A percentile compares a stretch with the other conserved stretches of the same genome.
Conservation (phyloP, 2,888 invertebrate genomes). For the Ditula angustiorana region DNA sequence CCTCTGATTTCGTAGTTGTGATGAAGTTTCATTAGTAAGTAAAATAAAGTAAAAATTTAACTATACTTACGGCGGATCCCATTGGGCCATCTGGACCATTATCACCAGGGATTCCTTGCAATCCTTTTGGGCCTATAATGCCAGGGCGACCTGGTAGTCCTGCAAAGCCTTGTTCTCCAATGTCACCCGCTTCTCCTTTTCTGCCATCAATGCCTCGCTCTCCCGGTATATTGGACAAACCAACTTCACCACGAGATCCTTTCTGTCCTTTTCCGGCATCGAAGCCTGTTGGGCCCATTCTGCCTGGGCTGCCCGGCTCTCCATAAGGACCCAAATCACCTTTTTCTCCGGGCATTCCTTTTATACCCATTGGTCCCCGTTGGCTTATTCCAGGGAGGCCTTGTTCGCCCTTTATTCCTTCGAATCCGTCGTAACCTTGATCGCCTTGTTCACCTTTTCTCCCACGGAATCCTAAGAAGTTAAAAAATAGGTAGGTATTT, state of each 20-base stretch:
- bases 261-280: constrained; percentile 86
- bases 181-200: constrained; percentile 78
- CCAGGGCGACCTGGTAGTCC: constrained; percentile 85
- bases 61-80: constrained; percentile 82
- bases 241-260: constrained; percentile 80
- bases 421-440: constrained; percentile 53
- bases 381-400: constrained; percentile 71
- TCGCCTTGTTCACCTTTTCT: constrained; percentile 68
- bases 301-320: constrained; percentile 78
- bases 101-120: constrained; percentile 81
- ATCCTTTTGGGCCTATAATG: constrained; percentile 69
- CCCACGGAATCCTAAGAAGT: constrained; percentile 50
- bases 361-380: constrained; percentile 81
- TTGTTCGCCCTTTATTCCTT: constrained; percentile 67
- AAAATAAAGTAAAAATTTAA: background rate
- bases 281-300: constrained; percentile 86
- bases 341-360: constrained; percentile 88
- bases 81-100: constrained; percentile 84
- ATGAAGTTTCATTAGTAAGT: too few relatives aligned
- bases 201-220: constrained; percentile 71
- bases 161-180: constrained; percentile 85
- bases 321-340: constrained; percentile 89
- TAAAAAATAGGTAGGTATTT: background rate
- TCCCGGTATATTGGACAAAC: constrained; percentile 74
- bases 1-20: too few relatives aligned